Conservation (phyloP, 2,797 vertebrate species). For the Hippopotamyrus pictus region DNA sequence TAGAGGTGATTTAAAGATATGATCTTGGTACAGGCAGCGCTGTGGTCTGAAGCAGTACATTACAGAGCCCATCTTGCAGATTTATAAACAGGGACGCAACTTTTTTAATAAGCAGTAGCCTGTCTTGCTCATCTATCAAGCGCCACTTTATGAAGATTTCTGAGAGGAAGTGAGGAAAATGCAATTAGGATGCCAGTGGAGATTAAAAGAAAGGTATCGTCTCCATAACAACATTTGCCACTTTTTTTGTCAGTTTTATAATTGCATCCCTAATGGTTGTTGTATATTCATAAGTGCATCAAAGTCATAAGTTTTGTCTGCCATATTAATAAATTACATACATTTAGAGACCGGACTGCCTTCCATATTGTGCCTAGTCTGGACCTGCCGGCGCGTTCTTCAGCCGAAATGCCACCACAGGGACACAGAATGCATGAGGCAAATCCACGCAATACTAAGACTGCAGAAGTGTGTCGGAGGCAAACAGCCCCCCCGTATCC, state of each 20-base stretch:
- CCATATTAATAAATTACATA: neutral
- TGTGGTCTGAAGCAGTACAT: neutral
- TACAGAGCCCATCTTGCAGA: neutral
- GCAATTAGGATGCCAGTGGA: neutral
- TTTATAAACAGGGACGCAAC: neutral
- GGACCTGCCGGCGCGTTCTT: neutral
- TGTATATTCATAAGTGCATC: neutral
- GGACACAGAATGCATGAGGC: neutral
- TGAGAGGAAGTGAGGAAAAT: neutral
- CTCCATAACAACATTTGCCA: neutral
- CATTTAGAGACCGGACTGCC: neutral
- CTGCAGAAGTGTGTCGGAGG: neutral
- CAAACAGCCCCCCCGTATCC: too few relatives aligned
- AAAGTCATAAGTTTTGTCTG: neutral
- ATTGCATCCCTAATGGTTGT: neutral
- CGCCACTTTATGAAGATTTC: neutral
- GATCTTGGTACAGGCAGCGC: neutral
- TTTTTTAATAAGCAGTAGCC: slow-evolving; percentile 4
- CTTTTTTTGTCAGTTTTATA: neutral
- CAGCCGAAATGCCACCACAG: neutral
- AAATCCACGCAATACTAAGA: neutral
- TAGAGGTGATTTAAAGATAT: slow-evolving; percentile 8
- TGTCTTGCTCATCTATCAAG: neutral
- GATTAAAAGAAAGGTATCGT: neutral
- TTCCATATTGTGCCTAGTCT: neutral